These are phyloP conservation scores for Pleuronectes platessa DNA, from an alignment of 2,113 vertebrate genomes.

Conservation along the genomic window DNA sequence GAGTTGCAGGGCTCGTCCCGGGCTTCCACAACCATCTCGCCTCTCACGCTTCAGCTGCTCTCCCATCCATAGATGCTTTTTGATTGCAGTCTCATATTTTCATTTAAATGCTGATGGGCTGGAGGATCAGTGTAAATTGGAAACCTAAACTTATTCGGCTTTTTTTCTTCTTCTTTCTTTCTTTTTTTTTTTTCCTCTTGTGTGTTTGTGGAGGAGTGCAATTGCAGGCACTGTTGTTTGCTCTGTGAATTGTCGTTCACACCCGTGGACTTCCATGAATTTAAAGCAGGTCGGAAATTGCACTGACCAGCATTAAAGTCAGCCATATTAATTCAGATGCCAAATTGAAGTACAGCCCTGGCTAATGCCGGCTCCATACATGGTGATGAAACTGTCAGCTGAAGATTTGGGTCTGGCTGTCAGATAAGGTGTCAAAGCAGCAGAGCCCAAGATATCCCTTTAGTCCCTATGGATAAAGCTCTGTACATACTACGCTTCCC, in stretches of 20 bases:
- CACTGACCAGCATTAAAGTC: slow-evolving; percentile 57
- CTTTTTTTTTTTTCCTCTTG: not conserved
- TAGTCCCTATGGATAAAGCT: not conserved
- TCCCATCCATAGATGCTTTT: slow-evolving; percentile 58
- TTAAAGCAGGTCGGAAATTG: slow-evolving; percentile 76
- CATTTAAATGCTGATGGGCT: slow-evolving; percentile 83
- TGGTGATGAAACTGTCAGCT: slow-evolving; percentile 35
- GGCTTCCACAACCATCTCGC: slow-evolving; percentile 21
- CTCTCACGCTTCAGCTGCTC: slow-evolving; percentile 36
- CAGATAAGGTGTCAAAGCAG: slow-evolving; percentile 8
- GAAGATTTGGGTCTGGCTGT: slow-evolving; percentile 5
- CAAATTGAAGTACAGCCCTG: slow-evolving; percentile 25
- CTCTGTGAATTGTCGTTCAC: slow-evolving; percentile 59
- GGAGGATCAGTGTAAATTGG: slow-evolving; percentile 64
- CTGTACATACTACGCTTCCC: not conserved
- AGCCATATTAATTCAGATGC: slow-evolving; percentile 69
- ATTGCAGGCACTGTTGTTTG: slow-evolving; percentile 62
- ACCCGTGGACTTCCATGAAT: slow-evolving; percentile 74
- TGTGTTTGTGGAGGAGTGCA: slow-evolving; percentile 57
- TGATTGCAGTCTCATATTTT: slow-evolving; percentile 74
- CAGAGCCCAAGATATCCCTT: not conserved
- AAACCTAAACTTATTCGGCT: slow-evolving; percentile 65
- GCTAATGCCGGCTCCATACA: not conserved
- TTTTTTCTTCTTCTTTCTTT: slow-evolving; percentile 12
- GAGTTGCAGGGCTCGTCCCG: not conserved